Percentiles rank a stretch among this genome's conserved stretches.
Conservation (phyloP, 2,888 invertebrate genomes). For the Drosophila colorata region DNA sequence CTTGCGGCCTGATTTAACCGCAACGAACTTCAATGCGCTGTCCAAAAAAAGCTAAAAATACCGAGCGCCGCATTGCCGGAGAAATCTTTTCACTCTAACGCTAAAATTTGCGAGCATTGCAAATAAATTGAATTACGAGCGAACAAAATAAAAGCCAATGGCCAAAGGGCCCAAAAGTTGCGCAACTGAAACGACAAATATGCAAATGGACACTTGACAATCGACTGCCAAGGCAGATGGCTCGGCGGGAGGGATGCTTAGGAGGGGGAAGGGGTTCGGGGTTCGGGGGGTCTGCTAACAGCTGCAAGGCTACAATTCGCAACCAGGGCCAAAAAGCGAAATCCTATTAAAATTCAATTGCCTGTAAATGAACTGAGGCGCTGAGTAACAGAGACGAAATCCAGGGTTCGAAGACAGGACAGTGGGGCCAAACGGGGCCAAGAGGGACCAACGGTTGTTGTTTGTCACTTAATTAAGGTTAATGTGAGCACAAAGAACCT, state of each 20-base stretch:
- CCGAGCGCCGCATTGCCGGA: constrained; percentile 10
- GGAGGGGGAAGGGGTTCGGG: neutral
- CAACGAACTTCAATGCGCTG: constrained; percentile 60
- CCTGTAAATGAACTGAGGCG: constrained; percentile 70
- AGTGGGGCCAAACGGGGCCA: too few species aligned
- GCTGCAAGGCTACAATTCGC: constrained; percentile 28
- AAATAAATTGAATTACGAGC: constrained; percentile 76
- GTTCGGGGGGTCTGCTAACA: neutral
- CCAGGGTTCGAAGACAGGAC: constrained; percentile 14
- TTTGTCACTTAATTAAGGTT: constrained; percentile 81
- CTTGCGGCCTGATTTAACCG: constrained; percentile 65
- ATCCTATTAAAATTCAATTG: constrained; percentile 80
- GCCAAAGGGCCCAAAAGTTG: constrained; percentile 60
- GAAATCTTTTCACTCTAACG: constrained; percentile 45
- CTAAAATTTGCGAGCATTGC: constrained; percentile 52
- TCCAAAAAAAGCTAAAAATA: constrained; percentile 16
- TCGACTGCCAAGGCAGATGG: constrained; percentile 24
- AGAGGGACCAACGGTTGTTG: constrained; percentile 49
- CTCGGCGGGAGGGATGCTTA: neutral
- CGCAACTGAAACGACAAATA: constrained; percentile 62
- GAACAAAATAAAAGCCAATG: constrained; percentile 47
- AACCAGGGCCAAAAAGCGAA: constrained; percentile 46
- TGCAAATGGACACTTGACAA: constrained; percentile 72
- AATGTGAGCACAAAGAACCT: constrained; percentile 61
- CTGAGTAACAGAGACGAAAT: constrained; percentile 38